Conservation (phyloP, 2,888 invertebrate genomes). For the Megamerina dolium region DNA sequence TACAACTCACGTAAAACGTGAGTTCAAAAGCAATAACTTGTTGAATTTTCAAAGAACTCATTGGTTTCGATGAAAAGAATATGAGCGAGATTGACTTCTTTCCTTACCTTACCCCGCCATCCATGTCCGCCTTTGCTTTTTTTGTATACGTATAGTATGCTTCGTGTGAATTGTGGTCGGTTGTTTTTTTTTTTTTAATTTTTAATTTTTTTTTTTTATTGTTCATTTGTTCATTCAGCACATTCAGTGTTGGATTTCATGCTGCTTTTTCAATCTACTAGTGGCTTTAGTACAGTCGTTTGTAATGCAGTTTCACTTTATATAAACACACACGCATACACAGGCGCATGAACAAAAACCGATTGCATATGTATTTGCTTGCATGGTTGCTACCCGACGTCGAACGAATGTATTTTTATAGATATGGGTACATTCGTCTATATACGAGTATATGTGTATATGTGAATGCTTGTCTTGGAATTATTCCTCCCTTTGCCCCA, state of each 20-base stretch:
- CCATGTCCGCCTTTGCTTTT: background rate
- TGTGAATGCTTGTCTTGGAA: slow-evolving; percentile 1
- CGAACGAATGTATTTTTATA: slow-evolving; percentile 5
- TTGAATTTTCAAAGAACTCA: background rate
- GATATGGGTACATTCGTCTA: background rate
- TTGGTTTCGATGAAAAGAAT: background rate
- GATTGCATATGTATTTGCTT: background rate
- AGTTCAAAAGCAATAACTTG: background rate
- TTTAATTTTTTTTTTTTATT: no score
- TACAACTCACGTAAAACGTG: slow-evolving; percentile 10
- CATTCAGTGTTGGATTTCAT: no score
- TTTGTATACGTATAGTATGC: background rate
- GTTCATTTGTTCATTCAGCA: no score
- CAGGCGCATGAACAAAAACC: background rate
- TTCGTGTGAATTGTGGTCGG: background rate
- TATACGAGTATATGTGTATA: slow-evolving; percentile 1
- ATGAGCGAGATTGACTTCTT: background rate
- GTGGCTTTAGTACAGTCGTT: slow-evolving; percentile 8
- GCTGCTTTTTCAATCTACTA: no score
- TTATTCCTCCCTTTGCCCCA: background rate
- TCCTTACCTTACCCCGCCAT: background rate
- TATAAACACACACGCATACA: no score
- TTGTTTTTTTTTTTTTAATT: no score
- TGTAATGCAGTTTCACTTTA: slow-evolving; percentile 4
- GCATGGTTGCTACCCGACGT: background rate